phyloP scores from a whole-genome alignment of 1,140 invertebrate species.

The Eueides isabella region DNA sequence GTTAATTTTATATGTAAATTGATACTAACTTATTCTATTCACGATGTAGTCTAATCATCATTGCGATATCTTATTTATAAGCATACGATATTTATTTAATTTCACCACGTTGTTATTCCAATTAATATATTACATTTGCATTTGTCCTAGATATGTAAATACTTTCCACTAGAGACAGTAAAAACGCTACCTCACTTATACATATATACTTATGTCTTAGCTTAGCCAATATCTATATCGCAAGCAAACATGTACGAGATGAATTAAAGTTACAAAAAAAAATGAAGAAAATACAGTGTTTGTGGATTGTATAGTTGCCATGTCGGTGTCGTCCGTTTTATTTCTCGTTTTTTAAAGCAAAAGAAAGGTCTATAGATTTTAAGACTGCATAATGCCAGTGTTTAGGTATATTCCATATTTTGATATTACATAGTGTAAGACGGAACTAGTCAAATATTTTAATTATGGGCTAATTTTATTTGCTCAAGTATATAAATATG shows the following conservation, averaged over 20 bases:
- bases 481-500: conserved; percentile 53
- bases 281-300: not conserved
- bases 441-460: conserved; percentile 78
- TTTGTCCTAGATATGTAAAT: conserved; percentile 74
- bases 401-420: conserved; percentile 62
- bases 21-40: conserved; percentile 47
- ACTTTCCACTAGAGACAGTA: conserved; percentile 79
- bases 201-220: conserved; percentile 60
- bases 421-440: conserved; percentile 57
- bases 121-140: conserved; percentile 67
- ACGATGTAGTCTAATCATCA: conserved; percentile 52
- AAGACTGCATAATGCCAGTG: conserved; percentile 77
- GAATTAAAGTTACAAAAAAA: conserved; percentile 7
- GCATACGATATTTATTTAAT: conserved; percentile 45
- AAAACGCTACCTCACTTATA: conserved; percentile 80
- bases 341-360: conserved; percentile 14
- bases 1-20: conserved; percentile 68
- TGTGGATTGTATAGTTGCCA: conserved; percentile 5
- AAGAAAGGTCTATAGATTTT: conserved; percentile 51
- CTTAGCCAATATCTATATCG: conserved; percentile 70
- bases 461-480: conserved; percentile 57
- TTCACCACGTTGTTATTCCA: conserved; percentile 55
- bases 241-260: conserved; percentile 39
- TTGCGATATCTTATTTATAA: conserved; percentile 37
- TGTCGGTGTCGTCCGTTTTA: conserved; percentile 9